Evolutionary conservation across 2,113 vertebrate species (phyloP), one percentile per base, ranked within the genome.

Genomic region (Salvelinus fontinalis): DNA sequence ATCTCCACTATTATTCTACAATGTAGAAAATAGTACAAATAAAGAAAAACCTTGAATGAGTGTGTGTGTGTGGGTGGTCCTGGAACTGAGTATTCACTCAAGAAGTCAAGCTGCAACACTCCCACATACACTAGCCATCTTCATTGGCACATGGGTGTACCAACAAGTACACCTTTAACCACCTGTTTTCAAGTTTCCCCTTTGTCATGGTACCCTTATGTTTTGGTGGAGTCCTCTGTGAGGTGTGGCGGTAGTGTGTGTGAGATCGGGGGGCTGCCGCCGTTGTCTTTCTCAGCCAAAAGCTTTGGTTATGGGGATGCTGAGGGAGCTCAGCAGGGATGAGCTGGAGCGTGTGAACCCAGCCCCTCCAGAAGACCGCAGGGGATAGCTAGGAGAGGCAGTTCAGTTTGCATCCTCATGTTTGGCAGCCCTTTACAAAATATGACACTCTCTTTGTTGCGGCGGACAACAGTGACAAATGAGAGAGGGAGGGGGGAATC

Each of bases 291-390:
- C 78, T 49, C 60, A 64, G 22, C 68, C 49, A 66, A 5, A 22
- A 76, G 71, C 77, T 64, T 6, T 66, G 59, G 14, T 54, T 71
- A 57, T 54, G 70, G 49, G 39, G 74, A 69, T 67, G 67, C 59
- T 65, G 72, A 11, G 76, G 81, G 48, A 71, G 84, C 81, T 81
- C 69, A 76, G 54, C 74, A 79, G 67, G 48, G 72, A 76, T 34
- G 75, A 73, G 73, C 75, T 8, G 70, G 79, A 89, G 87, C 88
- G 84, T 89, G 89, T 89, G 86, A 91, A 85, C 84, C 76, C 68
- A 1, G 39, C 39, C 31, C 18, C 16, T 62, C n/a, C 59, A 62
- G n/a, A 62, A 9, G 44, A 75, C 82, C 29, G 13, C 5, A n/a
- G 86, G 85, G 86, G 82, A 70, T 75, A 75, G 3, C 51, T 54